Percentiles rank a stretch among this genome's conserved stretches.
phyloP scores from a whole-genome alignment of 2,797 vertebrate genomes.

The Poeciliopsis gracilis region DNA sequence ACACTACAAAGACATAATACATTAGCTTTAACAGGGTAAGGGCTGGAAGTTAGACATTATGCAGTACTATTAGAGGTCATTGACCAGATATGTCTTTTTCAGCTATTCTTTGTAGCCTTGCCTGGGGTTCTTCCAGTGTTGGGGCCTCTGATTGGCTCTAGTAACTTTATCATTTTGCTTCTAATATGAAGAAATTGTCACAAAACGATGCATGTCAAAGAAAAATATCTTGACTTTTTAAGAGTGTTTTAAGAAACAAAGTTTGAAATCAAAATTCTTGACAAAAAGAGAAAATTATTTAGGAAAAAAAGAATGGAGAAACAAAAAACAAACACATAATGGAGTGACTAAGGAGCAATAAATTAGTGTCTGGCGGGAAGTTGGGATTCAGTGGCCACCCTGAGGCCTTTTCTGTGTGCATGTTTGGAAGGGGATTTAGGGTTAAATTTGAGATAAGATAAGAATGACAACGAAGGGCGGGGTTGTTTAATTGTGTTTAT shows the following conservation, averaged over 20 bases:
- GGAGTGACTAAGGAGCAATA: conserved; percentile 52
- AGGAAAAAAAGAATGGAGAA: conserved; percentile 5
- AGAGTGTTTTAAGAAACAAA: conserved; percentile 8
- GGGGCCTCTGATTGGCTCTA: conserved; percentile 36
- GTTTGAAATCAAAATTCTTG: background rate
- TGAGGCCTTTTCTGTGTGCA: conserved; percentile 45
- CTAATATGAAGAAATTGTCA: conserved; percentile 31
- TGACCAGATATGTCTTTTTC: conserved; percentile 49
- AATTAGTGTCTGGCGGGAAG: conserved; percentile 58
- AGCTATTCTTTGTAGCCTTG: conserved; percentile 22
- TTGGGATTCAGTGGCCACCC: conserved; percentile 63
- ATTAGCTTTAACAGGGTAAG: conserved; percentile 57
- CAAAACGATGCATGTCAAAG: conserved; percentile 31
- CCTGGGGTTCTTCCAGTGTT: conserved; percentile 37
- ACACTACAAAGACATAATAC: conserved; percentile 50
- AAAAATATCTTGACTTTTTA: conserved; percentile 12
- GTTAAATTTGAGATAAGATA: conserved; percentile 77
- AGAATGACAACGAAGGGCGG: conserved; percentile 69
- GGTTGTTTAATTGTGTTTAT: conserved; percentile 75
- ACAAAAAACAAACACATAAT: conserved; percentile 38
- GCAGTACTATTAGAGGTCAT: conserved; percentile 47
- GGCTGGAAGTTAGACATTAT: conserved; percentile 37
- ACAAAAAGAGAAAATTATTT: background rate
- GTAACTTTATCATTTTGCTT: conserved; percentile 47
- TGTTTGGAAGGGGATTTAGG: conserved; percentile 42